Evolutionary conservation across 2,113 vertebrate species (phyloP).

Genomic region (Hiodon tergisus): DNA sequence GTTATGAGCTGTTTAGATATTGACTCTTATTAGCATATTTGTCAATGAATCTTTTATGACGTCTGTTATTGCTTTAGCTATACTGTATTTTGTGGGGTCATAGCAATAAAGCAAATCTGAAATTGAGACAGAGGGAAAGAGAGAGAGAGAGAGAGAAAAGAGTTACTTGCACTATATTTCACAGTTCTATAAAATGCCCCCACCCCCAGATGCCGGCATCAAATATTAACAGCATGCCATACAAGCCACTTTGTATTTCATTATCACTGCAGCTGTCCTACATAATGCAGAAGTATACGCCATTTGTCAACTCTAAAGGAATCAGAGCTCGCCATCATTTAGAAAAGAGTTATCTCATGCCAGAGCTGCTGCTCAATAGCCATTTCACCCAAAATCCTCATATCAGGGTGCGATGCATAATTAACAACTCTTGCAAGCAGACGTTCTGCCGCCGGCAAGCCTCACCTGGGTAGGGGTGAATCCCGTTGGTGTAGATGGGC

Average conservation of each 20-base stretch:
- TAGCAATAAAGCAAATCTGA: neutral
- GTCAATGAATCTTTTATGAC: too few species aligned
- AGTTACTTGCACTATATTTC: conserved; percentile 50
- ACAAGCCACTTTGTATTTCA: conserved; percentile 32
- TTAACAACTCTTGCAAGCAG: neutral
- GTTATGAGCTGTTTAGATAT: too few species aligned
- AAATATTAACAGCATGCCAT: conserved; percentile 21
- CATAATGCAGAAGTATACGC: neutral
- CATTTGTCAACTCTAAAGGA: neutral
- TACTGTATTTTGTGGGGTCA: too few species aligned
- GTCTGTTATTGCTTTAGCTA: too few species aligned
- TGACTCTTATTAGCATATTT: too few species aligned
- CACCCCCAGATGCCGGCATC: conserved; percentile 10
- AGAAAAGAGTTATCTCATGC: neutral
- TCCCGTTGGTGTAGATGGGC: conserved; percentile 91
- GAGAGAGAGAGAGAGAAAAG: neutral
- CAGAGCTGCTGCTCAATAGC: neutral
- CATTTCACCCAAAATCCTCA: too few species aligned
- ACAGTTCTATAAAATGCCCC: conserved; percentile 53
- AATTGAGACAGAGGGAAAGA: neutral
- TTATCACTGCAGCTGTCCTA: conserved; percentile 54
- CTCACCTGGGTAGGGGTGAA: conserved; percentile 66
- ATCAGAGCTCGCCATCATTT: neutral
- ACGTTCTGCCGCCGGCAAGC: neutral
- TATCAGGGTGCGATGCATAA: neutral